Evolutionary conservation across 2,888 invertebrate species (phyloP), one percentile per base, ranked within the genome.

Genomic region (Drosophila mettleri): DNA sequence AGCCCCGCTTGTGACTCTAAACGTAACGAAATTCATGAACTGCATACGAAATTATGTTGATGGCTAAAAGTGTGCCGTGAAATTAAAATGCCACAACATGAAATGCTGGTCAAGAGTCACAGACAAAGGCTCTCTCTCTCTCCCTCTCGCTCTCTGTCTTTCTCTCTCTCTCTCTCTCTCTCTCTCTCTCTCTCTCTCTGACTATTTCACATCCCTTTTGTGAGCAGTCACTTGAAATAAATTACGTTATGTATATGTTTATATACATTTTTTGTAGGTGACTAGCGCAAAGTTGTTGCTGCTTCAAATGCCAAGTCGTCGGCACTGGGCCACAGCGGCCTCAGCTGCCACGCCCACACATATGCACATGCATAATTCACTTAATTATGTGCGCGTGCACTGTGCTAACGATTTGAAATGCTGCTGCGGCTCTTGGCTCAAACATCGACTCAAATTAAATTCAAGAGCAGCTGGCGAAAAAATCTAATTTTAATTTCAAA

Each of bases 401-500:
- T 1, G 16, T 38, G 77, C 49, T 80, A 69, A 78, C 65, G 67
- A 72, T 59, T 78, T 74, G 73, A 80, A 79, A 80, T 69, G 39
- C 1, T 43, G 60, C 62, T 68, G 85, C 54, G 75, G 72, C 60
- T 66, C 61, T n/a, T n/a, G 16, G 20, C 55, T 51, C 59, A 53
- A 22, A 22, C 22, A 48, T 27, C 34, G n/a, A 9, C 27, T 27
- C 45, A 45, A 27, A 45, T 45, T 27, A 45, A 45, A 45, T 45
- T 45, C 45, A 45, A 45, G 45, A 43, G 20, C 59, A 53, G 48
- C 46, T 67, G 68, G n/a, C 59, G 62, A 69, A 64, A 75, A 72
- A 80, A 82, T 82, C 69, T 74, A 78, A 88, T 88, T 85, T 88
- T 86, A 85, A 88, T 88, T 85, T 88, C 85, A 82, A 81, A 86